phyloP scores from a whole-genome alignment of 2,113 vertebrate species.

The Sigmodon hispidus region DNA sequence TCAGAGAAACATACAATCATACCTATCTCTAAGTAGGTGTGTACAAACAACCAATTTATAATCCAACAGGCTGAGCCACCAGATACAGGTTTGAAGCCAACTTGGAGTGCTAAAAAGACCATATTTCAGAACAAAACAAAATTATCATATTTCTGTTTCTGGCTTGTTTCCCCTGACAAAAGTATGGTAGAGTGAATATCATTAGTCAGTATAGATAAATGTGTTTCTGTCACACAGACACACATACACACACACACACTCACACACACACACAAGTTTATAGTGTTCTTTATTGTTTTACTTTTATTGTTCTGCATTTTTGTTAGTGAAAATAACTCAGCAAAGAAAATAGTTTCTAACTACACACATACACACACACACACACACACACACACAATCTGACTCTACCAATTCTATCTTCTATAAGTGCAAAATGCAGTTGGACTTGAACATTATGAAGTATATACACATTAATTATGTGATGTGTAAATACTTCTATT shows the following conservation, averaged over 20 bases:
- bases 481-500: background rate
- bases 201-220: background rate
- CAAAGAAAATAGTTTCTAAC: background rate
- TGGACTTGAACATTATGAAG: background rate
- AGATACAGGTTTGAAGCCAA: background rate
- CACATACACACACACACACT: background rate
- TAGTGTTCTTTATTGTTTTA: background rate
- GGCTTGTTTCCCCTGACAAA: background rate
- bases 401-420: background rate
- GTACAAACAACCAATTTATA: background rate
- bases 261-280: background rate
- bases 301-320: background rate
- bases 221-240: background rate
- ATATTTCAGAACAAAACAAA: background rate
- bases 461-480: background rate
- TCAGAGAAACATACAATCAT: background rate
- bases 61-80: background rate
- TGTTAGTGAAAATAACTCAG: background rate
- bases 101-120: background rate
- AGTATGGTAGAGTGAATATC: background rate
- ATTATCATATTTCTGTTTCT: background rate
- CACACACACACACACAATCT: too few relatives aligned
- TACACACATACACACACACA: too few relatives aligned
- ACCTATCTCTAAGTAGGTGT: background rate
- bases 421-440: background rate